A percentile compares a stretch with the other conserved stretches of the same genome.
Evolutionary conservation across 1,140 invertebrate genomes (phyloP).

Genomic region (Manduca sexta): DNA sequence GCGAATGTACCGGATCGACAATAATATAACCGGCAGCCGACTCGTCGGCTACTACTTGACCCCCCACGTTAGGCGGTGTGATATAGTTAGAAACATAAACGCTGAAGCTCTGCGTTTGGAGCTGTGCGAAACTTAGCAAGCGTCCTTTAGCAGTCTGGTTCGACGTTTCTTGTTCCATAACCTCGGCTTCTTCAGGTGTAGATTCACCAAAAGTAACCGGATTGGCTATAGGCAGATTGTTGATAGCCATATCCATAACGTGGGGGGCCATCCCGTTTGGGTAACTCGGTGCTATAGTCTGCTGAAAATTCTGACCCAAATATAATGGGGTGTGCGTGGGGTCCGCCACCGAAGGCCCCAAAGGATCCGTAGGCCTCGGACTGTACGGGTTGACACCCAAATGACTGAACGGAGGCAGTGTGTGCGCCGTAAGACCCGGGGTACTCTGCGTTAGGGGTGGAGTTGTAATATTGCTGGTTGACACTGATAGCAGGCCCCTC

Average conservation of each 20-base stretch:
- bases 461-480: constrained; percentile 74
- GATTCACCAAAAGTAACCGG: constrained; percentile 83
- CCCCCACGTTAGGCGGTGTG: constrained; percentile 81
- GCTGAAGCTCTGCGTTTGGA: constrained; percentile 74
- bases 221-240: constrained; percentile 76
- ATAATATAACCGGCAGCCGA: constrained; percentile 69
- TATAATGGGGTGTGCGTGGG: constrained; percentile 74
- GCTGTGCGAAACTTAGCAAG: constrained; percentile 78
- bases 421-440: constrained; percentile 75
- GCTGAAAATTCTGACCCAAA: constrained; percentile 75
- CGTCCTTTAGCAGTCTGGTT: constrained; percentile 70
- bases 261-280: constrained; percentile 88
- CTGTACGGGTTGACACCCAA: constrained; percentile 72
- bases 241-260: constrained; percentile 84
- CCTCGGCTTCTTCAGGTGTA: constrained; percentile 58
- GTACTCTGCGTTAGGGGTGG: constrained; percentile 73
- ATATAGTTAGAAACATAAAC: constrained; percentile 71
- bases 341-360: constrained; percentile 75
- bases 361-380: constrained; percentile 71
- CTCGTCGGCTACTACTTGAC: constrained; percentile 77
- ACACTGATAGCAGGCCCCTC: constrained; percentile 87
- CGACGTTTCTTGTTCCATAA: constrained; percentile 65
- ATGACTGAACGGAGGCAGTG: constrained; percentile 72
- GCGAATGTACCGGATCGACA: constrained; percentile 54
- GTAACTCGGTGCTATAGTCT: constrained; percentile 77